These are phyloP conservation scores for Bujurquina vittata DNA, from an alignment of 2,113 vertebrate genomes.

Conservation along the genomic window DNA sequence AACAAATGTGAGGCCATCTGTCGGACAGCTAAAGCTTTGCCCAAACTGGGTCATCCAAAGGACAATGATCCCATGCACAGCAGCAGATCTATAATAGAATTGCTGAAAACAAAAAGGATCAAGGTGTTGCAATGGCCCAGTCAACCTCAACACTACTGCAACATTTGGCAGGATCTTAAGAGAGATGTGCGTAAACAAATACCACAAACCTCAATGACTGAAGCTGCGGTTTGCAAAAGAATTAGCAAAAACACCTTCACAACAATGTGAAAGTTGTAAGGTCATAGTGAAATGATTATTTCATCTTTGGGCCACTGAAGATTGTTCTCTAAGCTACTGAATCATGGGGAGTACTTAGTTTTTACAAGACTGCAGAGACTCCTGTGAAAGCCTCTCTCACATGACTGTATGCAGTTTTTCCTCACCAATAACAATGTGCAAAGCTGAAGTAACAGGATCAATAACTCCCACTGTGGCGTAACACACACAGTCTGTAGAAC, in stretches of 20 bases:
- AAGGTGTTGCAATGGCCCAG: neutral
- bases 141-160: neutral
- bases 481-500: slow-evolving; percentile 86
- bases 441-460: slow-evolving; percentile 82
- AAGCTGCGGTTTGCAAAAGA: neutral
- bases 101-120: neutral
- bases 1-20: fast-evolving
- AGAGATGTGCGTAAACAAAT: neutral
- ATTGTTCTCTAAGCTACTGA: neutral
- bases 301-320: neutral
- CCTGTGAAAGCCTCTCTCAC: neutral
- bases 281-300: neutral
- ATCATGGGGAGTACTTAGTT: neutral
- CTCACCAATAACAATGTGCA: slow-evolving; percentile 85
- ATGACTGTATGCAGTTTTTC: fast-evolving
- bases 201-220: neutral
- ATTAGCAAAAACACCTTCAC: too few relatives aligned
- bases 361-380: neutral
- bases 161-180: neutral
- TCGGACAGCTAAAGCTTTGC: neutral
- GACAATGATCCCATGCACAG: neutral
- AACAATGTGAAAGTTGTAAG: too few relatives aligned
- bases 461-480: slow-evolving; percentile 83
- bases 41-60: neutral
- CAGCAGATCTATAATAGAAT: neutral